These are phyloP conservation scores for Lasioglossum calceatum DNA, from an alignment of 2,888 invertebrate genomes.

Conservation along the genomic window DNA sequence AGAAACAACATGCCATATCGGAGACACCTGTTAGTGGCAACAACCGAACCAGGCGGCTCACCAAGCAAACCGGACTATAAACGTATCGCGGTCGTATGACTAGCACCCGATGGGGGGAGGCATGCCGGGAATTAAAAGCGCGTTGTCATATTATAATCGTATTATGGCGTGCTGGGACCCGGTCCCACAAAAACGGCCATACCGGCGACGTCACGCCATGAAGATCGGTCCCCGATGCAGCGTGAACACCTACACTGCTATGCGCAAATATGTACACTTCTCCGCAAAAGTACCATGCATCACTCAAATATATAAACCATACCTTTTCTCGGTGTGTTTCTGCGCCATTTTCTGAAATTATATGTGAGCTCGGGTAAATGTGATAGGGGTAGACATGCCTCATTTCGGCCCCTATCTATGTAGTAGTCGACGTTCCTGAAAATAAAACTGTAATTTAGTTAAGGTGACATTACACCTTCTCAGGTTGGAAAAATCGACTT, in stretches of 20 bases:
- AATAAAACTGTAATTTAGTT: too few species aligned
- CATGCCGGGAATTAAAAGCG: conserved; percentile 81
- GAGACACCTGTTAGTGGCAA: conserved; percentile 82
- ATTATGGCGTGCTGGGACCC: conserved; percentile 76
- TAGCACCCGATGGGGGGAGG: conserved; percentile 67
- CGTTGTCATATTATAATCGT: conserved; percentile 81
- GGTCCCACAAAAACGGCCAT: conserved; percentile 63
- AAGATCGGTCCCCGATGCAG: conserved; percentile 61
- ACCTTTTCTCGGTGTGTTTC: neutral
- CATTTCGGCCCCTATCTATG: too few species aligned
- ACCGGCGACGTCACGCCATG: conserved; percentile 60
- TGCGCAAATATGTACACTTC: conserved; percentile 1
- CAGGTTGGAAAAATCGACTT: too few species aligned
- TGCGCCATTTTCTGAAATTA: neutral
- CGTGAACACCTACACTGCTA: conserved; percentile 25
- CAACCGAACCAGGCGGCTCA: conserved; percentile 49
- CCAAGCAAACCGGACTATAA: conserved; percentile 61
- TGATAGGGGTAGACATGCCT: neutral
- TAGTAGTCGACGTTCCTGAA: too few species aligned
- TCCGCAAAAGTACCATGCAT: neutral
- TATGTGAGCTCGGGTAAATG: neutral
- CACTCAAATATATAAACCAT: neutral
- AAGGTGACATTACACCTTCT: too few species aligned
- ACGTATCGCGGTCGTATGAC: conserved; percentile 74
- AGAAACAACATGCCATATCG: conserved; percentile 82